A percentile compares a stretch with the other conserved stretches of the same genome.
These are phyloP conservation scores for Thunnus thynnus DNA, from an alignment of 2,113 vertebrate genomes.

Conservation along the genomic window DNA sequence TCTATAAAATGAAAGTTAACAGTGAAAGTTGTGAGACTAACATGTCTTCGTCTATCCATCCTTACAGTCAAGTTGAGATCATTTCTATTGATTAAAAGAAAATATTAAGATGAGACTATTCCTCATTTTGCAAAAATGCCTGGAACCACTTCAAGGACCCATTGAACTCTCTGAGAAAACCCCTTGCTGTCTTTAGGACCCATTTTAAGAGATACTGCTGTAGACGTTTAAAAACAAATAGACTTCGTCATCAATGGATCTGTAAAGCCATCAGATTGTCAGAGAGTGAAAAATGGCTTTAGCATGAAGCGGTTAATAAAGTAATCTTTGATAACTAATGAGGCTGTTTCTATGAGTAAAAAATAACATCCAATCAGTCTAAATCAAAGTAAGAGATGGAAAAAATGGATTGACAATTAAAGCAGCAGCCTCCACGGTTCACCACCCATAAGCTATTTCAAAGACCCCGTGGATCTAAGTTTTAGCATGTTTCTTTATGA, in stretches of 20 bases:
- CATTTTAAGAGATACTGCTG: conserved; percentile 25
- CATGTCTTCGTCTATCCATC: not conserved
- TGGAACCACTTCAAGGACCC: conserved; percentile 29
- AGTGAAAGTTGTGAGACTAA: not conserved
- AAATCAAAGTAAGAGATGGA: conserved; percentile 29
- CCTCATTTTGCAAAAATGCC: conserved; percentile 10
- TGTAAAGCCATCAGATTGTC: conserved; percentile 53
- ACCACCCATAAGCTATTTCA: conserved; percentile 65
- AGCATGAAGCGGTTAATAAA: conserved; percentile 46
- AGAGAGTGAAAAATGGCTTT: conserved; percentile 41
- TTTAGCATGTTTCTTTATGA: conserved; percentile 80
- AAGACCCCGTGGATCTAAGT: conserved; percentile 51
- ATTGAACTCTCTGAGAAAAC: conserved; percentile 5
- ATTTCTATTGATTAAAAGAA: conserved; percentile 1
- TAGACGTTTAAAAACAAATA: conserved; percentile 15
- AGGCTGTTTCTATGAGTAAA: conserved; percentile 25
- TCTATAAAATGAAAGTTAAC: not conserved
- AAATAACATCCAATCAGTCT: conserved; percentile 37
- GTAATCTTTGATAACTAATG: conserved; percentile 54
- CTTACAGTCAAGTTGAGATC: not conserved
- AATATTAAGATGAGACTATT: not conserved
- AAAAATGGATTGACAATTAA: conserved; percentile 56
- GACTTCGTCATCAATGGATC: conserved; percentile 50
- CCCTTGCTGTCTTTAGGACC: not conserved
- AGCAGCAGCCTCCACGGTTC: conserved; percentile 60